Evolutionary conservation across 2,113 vertebrate genomes (phyloP).

Genomic region (Rhineura floridana): DNA sequence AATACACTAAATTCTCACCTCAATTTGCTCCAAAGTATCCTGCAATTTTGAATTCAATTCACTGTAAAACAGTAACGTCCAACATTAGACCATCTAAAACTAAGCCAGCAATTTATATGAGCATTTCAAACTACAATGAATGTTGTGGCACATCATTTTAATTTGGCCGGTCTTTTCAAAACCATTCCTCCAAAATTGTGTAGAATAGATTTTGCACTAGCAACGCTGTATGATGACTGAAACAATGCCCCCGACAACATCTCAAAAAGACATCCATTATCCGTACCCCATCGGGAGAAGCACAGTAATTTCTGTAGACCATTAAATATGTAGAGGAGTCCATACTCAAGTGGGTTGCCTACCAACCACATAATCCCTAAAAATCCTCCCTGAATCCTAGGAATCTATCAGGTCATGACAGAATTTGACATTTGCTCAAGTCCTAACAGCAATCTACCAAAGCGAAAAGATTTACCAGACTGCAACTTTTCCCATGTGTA

Average conservation of each 20-base stretch:
- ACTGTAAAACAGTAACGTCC: slow-evolving; percentile 71
- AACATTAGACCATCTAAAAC: slow-evolving; percentile 1
- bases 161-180: neutral
- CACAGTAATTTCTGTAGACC: neutral
- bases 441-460: neutral
- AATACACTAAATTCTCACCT: slow-evolving; percentile 77
- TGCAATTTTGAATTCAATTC: slow-evolving; percentile 98
- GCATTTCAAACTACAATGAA: neutral
- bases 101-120: neutral
- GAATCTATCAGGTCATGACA: neutral
- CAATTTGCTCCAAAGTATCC: slow-evolving; percentile 98
- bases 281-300: neutral
- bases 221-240: neutral
- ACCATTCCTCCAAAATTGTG: neutral
- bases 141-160: neutral
- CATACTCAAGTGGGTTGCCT: no score
- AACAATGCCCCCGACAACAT: neutral
- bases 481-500: neutral
- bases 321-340: neutral
- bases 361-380: neutral
- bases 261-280: neutral
- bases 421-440: neutral
- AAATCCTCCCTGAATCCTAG: neutral
- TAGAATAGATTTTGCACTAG: neutral
- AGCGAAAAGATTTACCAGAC: neutral